Conservation (phyloP, 1,140 invertebrate genomes). For the Babylonia areolata region DNA sequence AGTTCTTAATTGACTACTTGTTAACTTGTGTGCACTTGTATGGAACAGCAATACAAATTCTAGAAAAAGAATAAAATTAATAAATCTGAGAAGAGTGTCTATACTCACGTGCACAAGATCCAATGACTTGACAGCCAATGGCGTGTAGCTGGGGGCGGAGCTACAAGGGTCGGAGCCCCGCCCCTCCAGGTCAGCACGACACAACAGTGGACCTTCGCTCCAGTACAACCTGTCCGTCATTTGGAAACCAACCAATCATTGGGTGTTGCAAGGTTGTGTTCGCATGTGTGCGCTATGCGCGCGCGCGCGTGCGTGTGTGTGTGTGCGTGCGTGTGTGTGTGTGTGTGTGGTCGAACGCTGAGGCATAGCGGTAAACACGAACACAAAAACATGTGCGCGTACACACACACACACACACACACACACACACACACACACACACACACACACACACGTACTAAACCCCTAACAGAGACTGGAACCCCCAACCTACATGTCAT, state of each 20-base stretch:
- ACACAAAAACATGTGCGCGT: not conserved
- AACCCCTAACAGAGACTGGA: not conserved
- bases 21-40: no score
- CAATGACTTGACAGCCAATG: constrained; percentile 22
- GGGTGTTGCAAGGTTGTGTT: not conserved
- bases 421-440: not conserved
- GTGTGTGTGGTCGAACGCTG: not conserved
- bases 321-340: not conserved
- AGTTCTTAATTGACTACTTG: no score
- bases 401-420: not conserved
- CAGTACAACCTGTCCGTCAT: constrained; percentile 32
- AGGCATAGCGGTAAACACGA: not conserved
- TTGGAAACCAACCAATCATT: not conserved
- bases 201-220: constrained; percentile 20
- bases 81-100: not conserved
- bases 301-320: not conserved
- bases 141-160: not conserved
- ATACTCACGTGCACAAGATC: constrained; percentile 22
- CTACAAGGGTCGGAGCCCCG: not conserved
- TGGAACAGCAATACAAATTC: no score
- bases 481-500: constrained; percentile 6
- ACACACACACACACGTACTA: not conserved
- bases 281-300: not conserved
- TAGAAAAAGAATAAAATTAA: no score
- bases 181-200: constrained; percentile 13